phyloP scores from a whole-genome alignment of 2,113 vertebrate genomes.

The Blennius ocellaris region DNA sequence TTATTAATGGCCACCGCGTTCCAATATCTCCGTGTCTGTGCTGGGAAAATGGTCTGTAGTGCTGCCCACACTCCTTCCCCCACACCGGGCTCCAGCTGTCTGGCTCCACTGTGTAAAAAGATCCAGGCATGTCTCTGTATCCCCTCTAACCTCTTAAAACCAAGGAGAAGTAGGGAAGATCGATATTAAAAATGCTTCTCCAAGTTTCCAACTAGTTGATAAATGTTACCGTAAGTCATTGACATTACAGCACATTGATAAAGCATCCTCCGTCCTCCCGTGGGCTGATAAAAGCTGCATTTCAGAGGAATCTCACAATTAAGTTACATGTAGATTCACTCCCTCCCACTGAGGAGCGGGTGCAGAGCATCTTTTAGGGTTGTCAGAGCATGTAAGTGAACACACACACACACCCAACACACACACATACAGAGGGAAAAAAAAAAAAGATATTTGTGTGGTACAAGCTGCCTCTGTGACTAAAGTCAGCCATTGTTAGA shows the following conservation, averaged over 20 bases:
- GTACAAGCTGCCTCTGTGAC: too few relatives aligned
- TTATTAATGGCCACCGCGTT: slow-evolving; percentile 80
- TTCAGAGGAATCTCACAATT: background rate
- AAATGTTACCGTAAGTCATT: slow-evolving; percentile 46
- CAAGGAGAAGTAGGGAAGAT: slow-evolving; percentile 60
- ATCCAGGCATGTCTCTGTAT: slow-evolving; percentile 79
- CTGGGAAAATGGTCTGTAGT: slow-evolving; percentile 72
- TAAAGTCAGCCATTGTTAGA: too few relatives aligned
- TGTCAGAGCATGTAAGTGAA: background rate
- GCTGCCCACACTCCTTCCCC: slow-evolving; percentile 55
- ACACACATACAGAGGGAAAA: too few relatives aligned
- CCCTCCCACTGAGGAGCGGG: background rate
- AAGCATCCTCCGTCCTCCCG: background rate
- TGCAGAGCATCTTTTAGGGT: slow-evolving; percentile 1
- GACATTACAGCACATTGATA: slow-evolving; percentile 19
- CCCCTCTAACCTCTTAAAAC: slow-evolving; percentile 75
- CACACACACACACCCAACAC: background rate
- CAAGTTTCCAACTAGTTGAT: slow-evolving; percentile 68
- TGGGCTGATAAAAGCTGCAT: slow-evolving; percentile 7
- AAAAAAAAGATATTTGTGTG: too few relatives aligned
- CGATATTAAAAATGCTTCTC: slow-evolving; percentile 69
- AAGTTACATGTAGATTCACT: background rate
- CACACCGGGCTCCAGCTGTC: slow-evolving; percentile 78
- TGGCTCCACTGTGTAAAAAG: slow-evolving; percentile 80
- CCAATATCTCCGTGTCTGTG: slow-evolving; percentile 75